Evolutionary conservation across 1,140 invertebrate species (phyloP).

Genomic region (Euwallacea fornicatus): DNA sequence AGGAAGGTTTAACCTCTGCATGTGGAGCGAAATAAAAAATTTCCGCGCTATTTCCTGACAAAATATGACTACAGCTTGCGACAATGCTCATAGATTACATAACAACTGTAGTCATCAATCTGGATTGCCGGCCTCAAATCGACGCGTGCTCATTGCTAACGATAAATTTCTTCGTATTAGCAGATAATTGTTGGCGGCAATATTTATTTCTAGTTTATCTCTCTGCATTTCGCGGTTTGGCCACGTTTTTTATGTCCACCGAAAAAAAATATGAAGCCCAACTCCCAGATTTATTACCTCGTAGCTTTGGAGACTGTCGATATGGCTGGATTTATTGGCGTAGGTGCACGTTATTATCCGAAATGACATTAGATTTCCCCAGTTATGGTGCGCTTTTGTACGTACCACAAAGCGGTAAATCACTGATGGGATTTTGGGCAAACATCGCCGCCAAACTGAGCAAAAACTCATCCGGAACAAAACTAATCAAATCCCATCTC

Average conservation of each 20-base stretch:
- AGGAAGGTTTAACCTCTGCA: not conserved
- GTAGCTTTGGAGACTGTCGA: conserved; percentile 12
- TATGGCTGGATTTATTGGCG: conserved; percentile 5
- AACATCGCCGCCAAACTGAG: not conserved
- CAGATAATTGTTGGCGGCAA: conserved; percentile 30
- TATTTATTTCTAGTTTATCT: conserved; percentile 36
- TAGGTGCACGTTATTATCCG: not conserved
- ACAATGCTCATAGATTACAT: not conserved
- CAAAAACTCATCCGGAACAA: conserved; percentile 8
- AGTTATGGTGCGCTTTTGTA: too few relatives aligned
- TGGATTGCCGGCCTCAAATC: conserved; percentile 32
- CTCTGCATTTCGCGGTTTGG: conserved; percentile 17
- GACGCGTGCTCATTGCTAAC: conserved; percentile 35
- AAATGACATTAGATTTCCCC: not conserved
- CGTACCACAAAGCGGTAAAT: too few relatives aligned
- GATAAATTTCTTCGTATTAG: conserved; percentile 39
- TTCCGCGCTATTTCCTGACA: not conserved
- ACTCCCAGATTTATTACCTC: conserved; percentile 9
- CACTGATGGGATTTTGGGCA: too few relatives aligned
- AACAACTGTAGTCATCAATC: conserved; percentile 34
- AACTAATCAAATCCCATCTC: conserved; percentile 15
- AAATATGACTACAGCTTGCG: not conserved
- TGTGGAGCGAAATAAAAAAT: too few relatives aligned
- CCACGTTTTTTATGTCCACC: conserved; percentile 12
- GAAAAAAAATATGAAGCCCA: conserved; percentile 10